A percentile compares a stretch with the other conserved stretches of the same genome.
Conservation (phyloP, 2,797 vertebrate species). For the Chanos chanos region DNA sequence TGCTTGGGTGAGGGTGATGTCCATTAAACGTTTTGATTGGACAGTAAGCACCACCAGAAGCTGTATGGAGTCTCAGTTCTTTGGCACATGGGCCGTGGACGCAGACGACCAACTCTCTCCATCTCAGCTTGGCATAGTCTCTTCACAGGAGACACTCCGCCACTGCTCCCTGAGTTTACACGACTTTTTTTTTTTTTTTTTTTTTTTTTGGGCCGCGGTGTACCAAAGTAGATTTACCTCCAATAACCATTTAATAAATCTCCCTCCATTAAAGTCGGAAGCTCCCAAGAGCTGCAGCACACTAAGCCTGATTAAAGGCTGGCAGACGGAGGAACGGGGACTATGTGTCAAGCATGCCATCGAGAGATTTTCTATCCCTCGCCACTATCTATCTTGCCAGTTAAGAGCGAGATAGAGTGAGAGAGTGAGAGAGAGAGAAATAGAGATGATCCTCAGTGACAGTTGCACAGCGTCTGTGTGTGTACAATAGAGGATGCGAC, state of each 20-base stretch:
- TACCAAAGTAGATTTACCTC: slow-evolving; percentile 94
- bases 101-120: too few relatives aligned
- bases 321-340: slow-evolving; percentile 71
- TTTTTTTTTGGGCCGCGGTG: slow-evolving; percentile 74
- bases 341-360: slow-evolving; percentile 73
- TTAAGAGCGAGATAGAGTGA: slow-evolving; percentile 40
- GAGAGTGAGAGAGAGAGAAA: slow-evolving; percentile 1
- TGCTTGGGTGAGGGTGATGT: too few relatives aligned
- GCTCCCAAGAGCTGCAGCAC: slow-evolving; percentile 79
- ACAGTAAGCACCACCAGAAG: too few relatives aligned
- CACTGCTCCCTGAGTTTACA: slow-evolving; percentile 55
- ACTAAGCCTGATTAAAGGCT: slow-evolving; percentile 96
- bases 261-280: slow-evolving; percentile 86
- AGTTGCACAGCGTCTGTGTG: background rate
- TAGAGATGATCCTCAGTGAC: slow-evolving; percentile 2
- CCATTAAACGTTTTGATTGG: too few relatives aligned
- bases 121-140: too few relatives aligned
- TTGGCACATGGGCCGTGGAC: too few relatives aligned
- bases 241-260: slow-evolving; percentile 99
- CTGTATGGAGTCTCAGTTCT: background rate
- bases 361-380: slow-evolving; percentile 72
- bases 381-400: slow-evolving; percentile 66
- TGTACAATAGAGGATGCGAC: background rate
- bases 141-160: too few relatives aligned
- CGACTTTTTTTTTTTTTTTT: slow-evolving; percentile 60